phyloP scores from a whole-genome alignment of 2,113 vertebrate species.

The Zosterops lateralis region DNA sequence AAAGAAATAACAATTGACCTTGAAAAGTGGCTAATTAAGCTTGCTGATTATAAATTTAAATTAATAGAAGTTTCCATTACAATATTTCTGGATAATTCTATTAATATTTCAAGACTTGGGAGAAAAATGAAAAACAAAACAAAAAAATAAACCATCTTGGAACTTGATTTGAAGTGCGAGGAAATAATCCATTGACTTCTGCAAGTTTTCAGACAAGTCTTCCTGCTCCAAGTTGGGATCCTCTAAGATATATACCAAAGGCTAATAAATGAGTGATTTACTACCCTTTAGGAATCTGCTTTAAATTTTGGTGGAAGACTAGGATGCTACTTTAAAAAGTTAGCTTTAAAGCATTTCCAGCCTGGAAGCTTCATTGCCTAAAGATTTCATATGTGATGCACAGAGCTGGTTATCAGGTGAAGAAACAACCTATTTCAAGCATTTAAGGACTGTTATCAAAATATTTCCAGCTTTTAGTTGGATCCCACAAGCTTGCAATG shows the following conservation, averaged over 20 bases:
- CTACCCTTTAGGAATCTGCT: background rate
- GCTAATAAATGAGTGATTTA: background rate
- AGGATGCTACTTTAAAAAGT: background rate
- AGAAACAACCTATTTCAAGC: constrained; percentile 30
- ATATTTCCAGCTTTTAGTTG: constrained; percentile 1
- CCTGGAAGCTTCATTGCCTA: background rate
- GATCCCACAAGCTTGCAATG: background rate
- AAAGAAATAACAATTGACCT: constrained; percentile 3
- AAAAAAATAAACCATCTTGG: accelerated
- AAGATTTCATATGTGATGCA: background rate
- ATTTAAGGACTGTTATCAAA: background rate
- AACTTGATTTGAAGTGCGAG: background rate
- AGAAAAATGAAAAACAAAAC: background rate
- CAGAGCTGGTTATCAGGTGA: background rate
- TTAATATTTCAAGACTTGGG: background rate
- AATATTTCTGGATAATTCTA: background rate
- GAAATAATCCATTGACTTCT: background rate
- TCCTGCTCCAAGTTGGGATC: background rate
- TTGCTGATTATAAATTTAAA: constrained; percentile 3
- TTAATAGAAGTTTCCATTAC: background rate
- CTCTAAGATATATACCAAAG: background rate
- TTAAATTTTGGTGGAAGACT: background rate
- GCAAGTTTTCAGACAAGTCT: background rate
- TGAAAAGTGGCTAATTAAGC: background rate
- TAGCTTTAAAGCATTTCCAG: background rate